Evolutionary conservation across 1,140 invertebrate species (phyloP), one percentile per base, ranked within the genome.

Genomic region (Ips nitidus): DNA sequence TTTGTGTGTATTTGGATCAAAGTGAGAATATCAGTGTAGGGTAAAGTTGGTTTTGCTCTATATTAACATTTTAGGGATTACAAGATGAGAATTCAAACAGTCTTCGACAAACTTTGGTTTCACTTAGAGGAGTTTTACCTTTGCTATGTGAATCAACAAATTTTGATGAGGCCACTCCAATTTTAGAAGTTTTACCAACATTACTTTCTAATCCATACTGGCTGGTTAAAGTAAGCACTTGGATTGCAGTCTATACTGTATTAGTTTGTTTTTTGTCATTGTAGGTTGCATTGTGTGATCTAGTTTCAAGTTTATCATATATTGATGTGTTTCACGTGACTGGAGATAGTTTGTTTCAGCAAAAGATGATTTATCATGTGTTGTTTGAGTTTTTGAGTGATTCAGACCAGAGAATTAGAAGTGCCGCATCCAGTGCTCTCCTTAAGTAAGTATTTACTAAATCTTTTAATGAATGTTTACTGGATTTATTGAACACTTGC

Each of bases 121-220:
- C 85, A 1, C 71, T 91, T 2, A 81, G 79, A n/a, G 76, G 81
- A 2, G 88, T 90, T 77, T 77, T 92, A 4, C 76, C 81, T 36
- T 80, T 84, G 39, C 71, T 94, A n/a, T 78, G 90, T 41, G 81
- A 87, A 71, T 90, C 87, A 41, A 73, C 82, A 1, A 83, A 87
- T 52, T 85, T 82, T 78, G 50, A 75, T 2, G 66, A 82, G 7
- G 77, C 86, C 22, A 73, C 84, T 3, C 79, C 83, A 7, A 79
- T 90, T n/a, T 77, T 95, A 39, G 83, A 88, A 55, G 79, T 82
- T 52, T 80, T 95, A 3, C 83, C 90, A 3, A 77, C 80, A 37
- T 81, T 94, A 1, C 86, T 87, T 52, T 83, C 85, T 50, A 94
- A 94, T 82, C 85, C 88, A 0, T 96, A 96, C 81, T 96, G 94